Conservation (phyloP, 2,113 vertebrate genomes). For the Panthera leo region DNA sequence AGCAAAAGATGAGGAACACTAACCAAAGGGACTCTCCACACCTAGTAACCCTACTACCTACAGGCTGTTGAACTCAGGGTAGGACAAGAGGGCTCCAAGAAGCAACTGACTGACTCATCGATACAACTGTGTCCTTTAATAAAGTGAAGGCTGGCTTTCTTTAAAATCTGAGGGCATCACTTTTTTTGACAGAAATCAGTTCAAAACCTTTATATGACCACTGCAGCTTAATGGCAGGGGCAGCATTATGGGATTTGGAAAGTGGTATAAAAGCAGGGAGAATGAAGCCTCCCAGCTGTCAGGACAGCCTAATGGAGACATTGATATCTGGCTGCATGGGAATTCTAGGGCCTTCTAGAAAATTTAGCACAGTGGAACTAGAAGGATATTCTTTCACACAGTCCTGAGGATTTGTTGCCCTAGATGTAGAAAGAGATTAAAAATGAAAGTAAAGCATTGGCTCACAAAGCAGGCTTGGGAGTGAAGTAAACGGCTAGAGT, state of each 20-base stretch:
- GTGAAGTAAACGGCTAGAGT: not conserved
- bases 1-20: not conserved
- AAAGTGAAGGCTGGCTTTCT: not conserved
- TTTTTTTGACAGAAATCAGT: not conserved
- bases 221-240: not conserved
- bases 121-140: not conserved
- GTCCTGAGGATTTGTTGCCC: not conserved
- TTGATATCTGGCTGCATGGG: not conserved
- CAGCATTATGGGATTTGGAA: no score
- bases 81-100: not conserved
- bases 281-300: not conserved
- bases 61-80: not conserved
- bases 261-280: not conserved
- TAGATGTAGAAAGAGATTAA: not conserved
- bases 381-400: not conserved
- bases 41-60: not conserved
- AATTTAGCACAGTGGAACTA: not conserved
- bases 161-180: not conserved
- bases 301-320: not conserved
- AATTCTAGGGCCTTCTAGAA: not conserved
- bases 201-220: not conserved
- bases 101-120: not conserved
- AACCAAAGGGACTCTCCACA: not conserved
- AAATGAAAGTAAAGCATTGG: not conserved
- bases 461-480: not conserved